These are phyloP conservation scores for Amphiprion clarkii DNA, from an alignment of 2,797 vertebrate species.

Conservation along the genomic window DNA sequence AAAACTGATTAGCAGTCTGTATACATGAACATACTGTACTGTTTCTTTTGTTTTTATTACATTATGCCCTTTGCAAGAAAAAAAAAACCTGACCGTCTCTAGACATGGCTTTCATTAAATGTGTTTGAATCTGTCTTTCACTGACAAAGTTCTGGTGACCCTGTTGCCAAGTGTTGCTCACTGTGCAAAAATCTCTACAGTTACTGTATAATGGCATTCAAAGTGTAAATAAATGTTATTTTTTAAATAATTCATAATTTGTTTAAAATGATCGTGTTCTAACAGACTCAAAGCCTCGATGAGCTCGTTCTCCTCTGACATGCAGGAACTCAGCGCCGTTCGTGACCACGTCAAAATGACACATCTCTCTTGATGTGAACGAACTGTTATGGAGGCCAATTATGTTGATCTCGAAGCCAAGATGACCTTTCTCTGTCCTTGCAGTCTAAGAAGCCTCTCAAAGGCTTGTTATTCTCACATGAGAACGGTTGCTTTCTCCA, in stretches of 20 bases:
- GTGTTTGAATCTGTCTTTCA: background rate
- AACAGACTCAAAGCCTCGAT: conserved; percentile 17
- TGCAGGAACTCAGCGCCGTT: conserved; percentile 17
- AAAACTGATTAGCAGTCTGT: no score
- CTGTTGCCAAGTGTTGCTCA: background rate
- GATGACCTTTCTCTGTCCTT: conserved; percentile 37
- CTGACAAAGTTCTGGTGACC: background rate
- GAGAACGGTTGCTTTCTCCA: conserved; percentile 11
- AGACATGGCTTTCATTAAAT: background rate
- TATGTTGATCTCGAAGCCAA: conserved; percentile 49
- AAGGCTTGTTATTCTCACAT: conserved; percentile 38
- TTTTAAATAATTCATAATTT: background rate
- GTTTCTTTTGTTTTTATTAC: no score
- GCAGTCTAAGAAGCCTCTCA: conserved; percentile 10
- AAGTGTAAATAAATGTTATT: conserved; percentile 5
- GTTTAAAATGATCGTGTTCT: conserved; percentile 15
- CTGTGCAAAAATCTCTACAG: background rate
- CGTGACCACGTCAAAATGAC: conserved; percentile 33
- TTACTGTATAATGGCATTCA: conserved; percentile 5
- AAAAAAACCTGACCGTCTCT: background rate
- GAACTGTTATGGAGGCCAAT: conserved; percentile 60
- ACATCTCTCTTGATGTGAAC: conserved; percentile 50
- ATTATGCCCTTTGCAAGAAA: background rate
- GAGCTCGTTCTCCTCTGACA: conserved; percentile 45
- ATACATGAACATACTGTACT: no score